Conservation (phyloP, 92 coral and sea anemone genomes). For the Zoanthus sociatus region DNA sequence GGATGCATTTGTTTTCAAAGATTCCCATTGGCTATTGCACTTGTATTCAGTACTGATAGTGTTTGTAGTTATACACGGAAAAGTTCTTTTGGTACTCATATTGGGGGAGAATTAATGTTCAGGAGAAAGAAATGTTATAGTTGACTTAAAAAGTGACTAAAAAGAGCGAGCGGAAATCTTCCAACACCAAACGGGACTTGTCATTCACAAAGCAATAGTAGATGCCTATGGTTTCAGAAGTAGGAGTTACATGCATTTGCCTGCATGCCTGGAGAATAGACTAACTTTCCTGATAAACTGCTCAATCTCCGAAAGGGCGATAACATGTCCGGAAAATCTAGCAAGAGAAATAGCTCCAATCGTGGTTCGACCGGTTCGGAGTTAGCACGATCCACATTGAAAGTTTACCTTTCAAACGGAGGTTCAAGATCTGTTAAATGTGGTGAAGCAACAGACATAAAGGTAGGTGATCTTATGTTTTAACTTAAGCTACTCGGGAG, state of each 20-base stretch:
- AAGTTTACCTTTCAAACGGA: slow-evolving; percentile 94
- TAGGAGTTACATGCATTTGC: slow-evolving; percentile 32
- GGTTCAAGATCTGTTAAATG: slow-evolving; percentile 96
- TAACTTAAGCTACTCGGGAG: neutral
- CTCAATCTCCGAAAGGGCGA: slow-evolving; percentile 12
- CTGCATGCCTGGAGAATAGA: slow-evolving; percentile 39
- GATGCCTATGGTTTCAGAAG: slow-evolving; percentile 40
- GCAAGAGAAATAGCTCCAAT: slow-evolving; percentile 82
- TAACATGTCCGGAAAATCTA: slow-evolving; percentile 81
- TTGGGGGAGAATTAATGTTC: neutral
- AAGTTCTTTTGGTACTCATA: neutral
- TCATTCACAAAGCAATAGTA: neutral
- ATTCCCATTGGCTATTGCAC: slow-evolving; percentile 29
- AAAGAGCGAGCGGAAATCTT: slow-evolving; percentile 44
- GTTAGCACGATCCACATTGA: slow-evolving; percentile 90
- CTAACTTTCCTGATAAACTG: neutral
- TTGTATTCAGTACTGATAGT: slow-evolving; percentile 17
- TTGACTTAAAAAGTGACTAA: slow-evolving; percentile 3
- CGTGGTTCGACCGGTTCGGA: slow-evolving; percentile 92
- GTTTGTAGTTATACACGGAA: neutral
- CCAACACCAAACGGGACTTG: slow-evolving; percentile 6
- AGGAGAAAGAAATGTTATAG: slow-evolving; percentile 28
- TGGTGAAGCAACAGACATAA: slow-evolving; percentile 96
- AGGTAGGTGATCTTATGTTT: slow-evolving; percentile 68
- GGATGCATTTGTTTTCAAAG: slow-evolving; percentile 44